phyloP scores from a whole-genome alignment of 2,888 invertebrate genomes.

The Ennomos erosarius region DNA sequence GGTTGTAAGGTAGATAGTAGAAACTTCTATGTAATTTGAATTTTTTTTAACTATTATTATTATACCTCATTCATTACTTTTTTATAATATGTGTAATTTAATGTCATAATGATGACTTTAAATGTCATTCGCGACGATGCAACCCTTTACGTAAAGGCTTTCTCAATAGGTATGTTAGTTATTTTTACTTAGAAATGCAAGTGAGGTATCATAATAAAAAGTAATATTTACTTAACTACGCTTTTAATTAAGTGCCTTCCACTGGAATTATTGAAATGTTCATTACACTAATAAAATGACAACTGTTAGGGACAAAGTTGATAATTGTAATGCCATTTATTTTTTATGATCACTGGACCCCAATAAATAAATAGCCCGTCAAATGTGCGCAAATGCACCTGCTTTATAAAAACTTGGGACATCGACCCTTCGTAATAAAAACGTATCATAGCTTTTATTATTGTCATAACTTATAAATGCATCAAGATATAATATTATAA shows the following conservation, averaged over 20 bases:
- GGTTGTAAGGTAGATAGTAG: too few species aligned
- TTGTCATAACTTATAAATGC: slow-evolving; percentile 22
- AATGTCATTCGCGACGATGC: too few species aligned
- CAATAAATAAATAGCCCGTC: slow-evolving; percentile 62
- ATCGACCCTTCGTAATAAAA: slow-evolving; percentile 28
- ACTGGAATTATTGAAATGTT: slow-evolving; percentile 58
- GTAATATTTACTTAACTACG: slow-evolving; percentile 40
- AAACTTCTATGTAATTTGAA: too few species aligned
- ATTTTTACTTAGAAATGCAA: slow-evolving; percentile 31
- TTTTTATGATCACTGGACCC: slow-evolving; percentile 62
- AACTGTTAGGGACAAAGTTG: slow-evolving; percentile 60
- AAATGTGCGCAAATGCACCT: slow-evolving; percentile 70
- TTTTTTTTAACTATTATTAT: too few species aligned
- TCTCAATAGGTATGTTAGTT: slow-evolving; percentile 2
- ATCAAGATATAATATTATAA: slow-evolving; percentile 11
- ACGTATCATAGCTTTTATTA: slow-evolving; percentile 35
- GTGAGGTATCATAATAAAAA: slow-evolving; percentile 27
- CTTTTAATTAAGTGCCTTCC: slow-evolving; percentile 52
- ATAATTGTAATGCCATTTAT: slow-evolving; percentile 73
- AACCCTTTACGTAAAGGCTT: too few species aligned
- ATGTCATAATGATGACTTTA: too few species aligned
- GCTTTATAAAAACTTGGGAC: slow-evolving; percentile 60
- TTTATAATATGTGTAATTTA: too few species aligned
- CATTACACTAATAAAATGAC: slow-evolving; percentile 57
- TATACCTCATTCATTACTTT: too few species aligned